Evolutionary conservation across 2,113 vertebrate genomes (phyloP).

Genomic region (Poeciliopsis turrubarensis): DNA sequence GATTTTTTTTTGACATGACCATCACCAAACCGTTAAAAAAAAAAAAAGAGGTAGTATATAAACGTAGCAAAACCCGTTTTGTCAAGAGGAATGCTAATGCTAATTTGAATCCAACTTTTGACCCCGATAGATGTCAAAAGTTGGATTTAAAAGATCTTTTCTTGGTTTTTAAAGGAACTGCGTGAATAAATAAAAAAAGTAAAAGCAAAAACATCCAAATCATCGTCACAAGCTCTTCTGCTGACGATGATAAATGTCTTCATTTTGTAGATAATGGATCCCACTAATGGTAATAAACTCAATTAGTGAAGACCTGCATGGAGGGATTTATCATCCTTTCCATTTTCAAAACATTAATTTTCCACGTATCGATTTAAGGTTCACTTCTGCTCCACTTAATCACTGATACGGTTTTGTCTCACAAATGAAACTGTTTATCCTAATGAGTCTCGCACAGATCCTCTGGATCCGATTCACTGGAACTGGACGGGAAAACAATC

Average conservation of each 20-base stretch:
- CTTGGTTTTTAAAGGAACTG: neutral
- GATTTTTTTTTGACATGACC: too few relatives aligned
- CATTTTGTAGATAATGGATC: neutral
- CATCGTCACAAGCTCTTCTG: neutral
- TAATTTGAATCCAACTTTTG: too few relatives aligned
- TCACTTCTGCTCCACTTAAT: neutral
- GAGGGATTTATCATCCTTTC: neutral
- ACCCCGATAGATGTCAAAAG: too few relatives aligned
- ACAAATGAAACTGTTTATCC: neutral
- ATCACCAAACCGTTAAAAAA: too few relatives aligned
- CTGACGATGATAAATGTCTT: neutral
- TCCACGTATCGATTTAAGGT: neutral
- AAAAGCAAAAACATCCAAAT: neutral
- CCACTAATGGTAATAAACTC: neutral
- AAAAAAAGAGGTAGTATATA: too few relatives aligned
- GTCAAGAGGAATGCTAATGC: too few relatives aligned
- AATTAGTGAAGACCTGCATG: neutral
- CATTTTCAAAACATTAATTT: neutral
- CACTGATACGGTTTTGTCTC: neutral
- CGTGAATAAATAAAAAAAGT: neutral
- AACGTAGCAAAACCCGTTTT: too few relatives aligned
- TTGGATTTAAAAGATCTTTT: neutral
- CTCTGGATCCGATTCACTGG: neutral
- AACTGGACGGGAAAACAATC: neutral
- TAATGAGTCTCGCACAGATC: neutral